Base-by-base conservation (phyloP, 2,888 invertebrate genomes). In the Cerastis leucographa region DNA sequence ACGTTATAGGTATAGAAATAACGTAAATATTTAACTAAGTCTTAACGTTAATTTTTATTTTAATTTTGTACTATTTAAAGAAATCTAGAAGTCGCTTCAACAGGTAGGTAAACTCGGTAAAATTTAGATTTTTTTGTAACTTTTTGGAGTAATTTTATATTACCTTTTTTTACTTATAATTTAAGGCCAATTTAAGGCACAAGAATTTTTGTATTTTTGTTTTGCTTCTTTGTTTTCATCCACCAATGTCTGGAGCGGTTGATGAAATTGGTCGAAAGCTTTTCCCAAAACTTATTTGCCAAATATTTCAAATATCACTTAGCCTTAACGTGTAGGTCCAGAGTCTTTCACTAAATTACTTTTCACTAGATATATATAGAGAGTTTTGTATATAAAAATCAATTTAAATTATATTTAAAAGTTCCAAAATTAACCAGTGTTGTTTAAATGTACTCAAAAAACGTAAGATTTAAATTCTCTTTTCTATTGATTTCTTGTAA, bases 111-210 rank as follows among this genome's bases (percentile, higher is more conserved):
- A 96, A 94, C 91, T 94, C 92, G 91, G 90, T 94, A 94, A 83
- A 96, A 95, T 96, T 96, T 96, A 92, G 95, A 91, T 92, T 93
- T 85, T 92, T 94, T 93, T 94, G 90, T 92, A 92, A 90, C 88
- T 81, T 93, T 93, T 95, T 92, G 91, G 87, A 86, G 92, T 93
- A 93, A 92, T 95, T 95, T 95, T 94, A 94, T 95, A 95, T 96
- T 95, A 96, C 94, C 94, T 95, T 96, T 96, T 74, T 96, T 97
- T 94, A 95, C 89, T 94, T 93, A 91, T 94, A 96, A 94, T 97
- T 97, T 97, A 97, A 97, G 97, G 97, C 97, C 97, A 96, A 97
- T 97, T 96, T 96, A 97, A 97, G 97, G 97, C 97, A 97, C 97
- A 91, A 94, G 90, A 92, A 91, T 95, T 95, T 88, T 64, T 64